Evolutionary conservation across 1,140 invertebrate genomes (phyloP), one percentile per base, ranked within the genome.

Genomic region (Hyles vespertilio): DNA sequence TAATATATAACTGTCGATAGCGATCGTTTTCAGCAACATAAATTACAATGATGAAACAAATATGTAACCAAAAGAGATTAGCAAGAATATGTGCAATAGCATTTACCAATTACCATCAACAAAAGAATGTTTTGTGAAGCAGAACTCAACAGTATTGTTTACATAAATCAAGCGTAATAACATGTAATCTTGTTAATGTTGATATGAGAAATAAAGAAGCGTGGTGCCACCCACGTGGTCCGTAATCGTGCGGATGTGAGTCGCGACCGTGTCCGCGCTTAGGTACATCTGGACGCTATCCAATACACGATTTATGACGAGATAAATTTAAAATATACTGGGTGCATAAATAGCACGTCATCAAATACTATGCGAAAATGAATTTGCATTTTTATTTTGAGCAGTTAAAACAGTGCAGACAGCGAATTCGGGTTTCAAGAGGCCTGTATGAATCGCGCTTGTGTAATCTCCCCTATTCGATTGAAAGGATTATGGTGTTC

Each of bases 251-350:
- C n/a, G 22, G 47, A 48, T 46, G 3, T 46, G 22, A 22, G 44
- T 11, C 47, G 47, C 47, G n/a, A 48, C 47, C 32, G 10, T 36
- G 47, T 40, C 36, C 36, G 5, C 4, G 36, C 8, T 40, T 8
- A 40, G 36, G 5, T 40, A 40, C 10, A 61, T 64, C 70, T 86
- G 83, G 83, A 74, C 61, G 66, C 48, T 56, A 49, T 83, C 81
- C 83, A 83, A 76, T 61, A 59, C 59, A 72, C 69, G 62, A 77
- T 81, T 79, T 80, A 83, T 80, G 72, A 76, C 61, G 63, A 67
- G 69, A 77, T 79, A 83, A 78, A 83, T 77, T 77, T 84, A 83
- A 79, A 82, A 22, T 22, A 22, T 22, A 82, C 77, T 12, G n/a
- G 9, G 66, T 81, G 73, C 75, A 81, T 62, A 59, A 75, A 72